Percentiles rank a stretch among this genome's conserved stretches.
Conservation (phyloP, 53 echinoderm and acorn worm genomes). For the Hippasteria phrygiana region DNA sequence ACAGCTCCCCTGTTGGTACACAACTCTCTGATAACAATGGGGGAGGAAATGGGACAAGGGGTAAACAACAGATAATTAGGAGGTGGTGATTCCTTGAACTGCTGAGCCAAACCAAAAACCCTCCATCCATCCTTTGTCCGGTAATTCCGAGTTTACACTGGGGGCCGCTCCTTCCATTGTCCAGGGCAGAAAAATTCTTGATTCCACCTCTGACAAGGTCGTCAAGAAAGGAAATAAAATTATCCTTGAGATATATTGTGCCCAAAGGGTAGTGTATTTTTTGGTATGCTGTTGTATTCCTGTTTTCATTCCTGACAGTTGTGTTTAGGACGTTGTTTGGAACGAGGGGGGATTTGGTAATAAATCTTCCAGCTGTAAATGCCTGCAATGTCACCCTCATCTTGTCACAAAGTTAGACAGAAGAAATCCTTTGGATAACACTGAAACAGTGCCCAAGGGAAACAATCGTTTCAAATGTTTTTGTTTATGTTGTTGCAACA, state of each 20-base stretch:
- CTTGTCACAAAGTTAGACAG: slow-evolving; percentile 41
- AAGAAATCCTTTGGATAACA: slow-evolving; percentile 23
- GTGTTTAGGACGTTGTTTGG: slow-evolving; percentile 12
- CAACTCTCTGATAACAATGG: neutral
- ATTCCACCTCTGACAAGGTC: neutral
- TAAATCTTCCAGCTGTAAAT: neutral
- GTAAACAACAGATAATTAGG: slow-evolving; percentile 43
- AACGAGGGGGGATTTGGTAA: neutral
- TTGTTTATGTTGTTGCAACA: too few species aligned
- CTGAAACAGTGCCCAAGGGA: neutral
- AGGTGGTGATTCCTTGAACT: slow-evolving; percentile 22
- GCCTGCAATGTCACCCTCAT: slow-evolving; percentile 3
- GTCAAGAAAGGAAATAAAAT: neutral
- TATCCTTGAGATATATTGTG: slow-evolving; percentile 1
- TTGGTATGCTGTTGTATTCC: neutral
- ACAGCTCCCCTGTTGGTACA: too few species aligned
- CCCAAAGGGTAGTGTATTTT: neutral
- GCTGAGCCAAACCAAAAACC: too few species aligned
- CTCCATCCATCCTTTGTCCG: neutral
- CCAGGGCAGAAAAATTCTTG: slow-evolving; percentile 12
- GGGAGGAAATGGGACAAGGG: neutral
- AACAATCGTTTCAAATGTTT: too few species aligned
- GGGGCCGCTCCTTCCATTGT: slow-evolving; percentile 9
- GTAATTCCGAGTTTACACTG: slow-evolving; percentile 12
- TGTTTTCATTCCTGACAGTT: slow-evolving; percentile 6